These are phyloP conservation scores for Dipus sagitta DNA, from an alignment of 2,797 vertebrate species.

Conservation along the genomic window DNA sequence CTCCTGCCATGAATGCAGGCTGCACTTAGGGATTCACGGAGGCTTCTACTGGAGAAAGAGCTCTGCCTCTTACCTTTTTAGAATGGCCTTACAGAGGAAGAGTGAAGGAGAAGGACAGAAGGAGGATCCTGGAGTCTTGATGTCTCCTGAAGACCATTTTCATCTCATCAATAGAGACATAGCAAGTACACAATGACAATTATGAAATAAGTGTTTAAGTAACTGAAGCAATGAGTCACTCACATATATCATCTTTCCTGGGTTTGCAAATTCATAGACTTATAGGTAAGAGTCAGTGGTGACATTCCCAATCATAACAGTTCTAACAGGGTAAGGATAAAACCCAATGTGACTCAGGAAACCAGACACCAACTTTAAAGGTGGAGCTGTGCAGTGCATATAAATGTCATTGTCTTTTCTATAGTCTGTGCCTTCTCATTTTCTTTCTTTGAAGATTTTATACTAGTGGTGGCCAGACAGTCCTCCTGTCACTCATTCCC, in stretches of 20 bases:
- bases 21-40: neutral
- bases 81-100: neutral
- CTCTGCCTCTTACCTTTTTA: neutral
- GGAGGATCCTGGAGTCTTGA: neutral
- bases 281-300: slow-evolving; percentile 86
- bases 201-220: neutral
- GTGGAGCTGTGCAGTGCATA: slow-evolving; percentile 85
- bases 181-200: neutral
- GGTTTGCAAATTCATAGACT: slow-evolving; percentile 82
- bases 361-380: slow-evolving; percentile 85
- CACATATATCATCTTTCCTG: neutral
- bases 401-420: slow-evolving; percentile 87
- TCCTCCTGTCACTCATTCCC: slow-evolving; percentile 88
- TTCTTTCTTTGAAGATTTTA: slow-evolving; percentile 87
- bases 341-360: slow-evolving; percentile 87
- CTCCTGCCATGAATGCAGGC: too few species aligned
- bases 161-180: neutral
- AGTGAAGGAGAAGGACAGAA: neutral
- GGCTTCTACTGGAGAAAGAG: neutral
- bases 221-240: neutral
- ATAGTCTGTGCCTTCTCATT: slow-evolving; percentile 89
- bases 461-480: slow-evolving; percentile 81
- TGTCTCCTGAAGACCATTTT: neutral
- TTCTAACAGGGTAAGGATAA: slow-evolving; percentile 86
- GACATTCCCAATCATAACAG: slow-evolving; percentile 88